A percentile compares a stretch with the other conserved stretches of the same genome.
phyloP scores from a whole-genome alignment of 2,888 invertebrate genomes.

The Pollenia labialis region DNA sequence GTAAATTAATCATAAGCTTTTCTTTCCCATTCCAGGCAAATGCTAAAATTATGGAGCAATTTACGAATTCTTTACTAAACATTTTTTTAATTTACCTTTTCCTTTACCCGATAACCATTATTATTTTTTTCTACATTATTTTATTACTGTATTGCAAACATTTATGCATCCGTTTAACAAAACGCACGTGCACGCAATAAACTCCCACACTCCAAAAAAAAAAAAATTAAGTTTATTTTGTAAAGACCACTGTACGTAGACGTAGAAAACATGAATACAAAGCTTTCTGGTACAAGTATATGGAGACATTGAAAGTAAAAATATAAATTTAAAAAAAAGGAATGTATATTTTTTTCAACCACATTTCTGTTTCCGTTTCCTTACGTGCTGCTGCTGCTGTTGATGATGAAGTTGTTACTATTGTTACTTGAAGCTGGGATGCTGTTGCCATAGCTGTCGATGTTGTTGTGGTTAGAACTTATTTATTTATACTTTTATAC shows the following conservation, averaged over 20 bases:
- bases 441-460: neutral
- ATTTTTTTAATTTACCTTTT: slow-evolving; percentile 19
- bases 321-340: slow-evolving; percentile 27
- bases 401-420: slow-evolving; percentile 8
- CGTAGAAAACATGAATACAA: neutral
- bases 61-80: neutral
- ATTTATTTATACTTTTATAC: slow-evolving; percentile 51
- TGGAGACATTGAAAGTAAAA: slow-evolving; percentile 50
- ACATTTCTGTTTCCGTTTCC: slow-evolving; percentile 72
- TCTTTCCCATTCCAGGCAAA: too few species aligned
- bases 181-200: slow-evolving; percentile 68
- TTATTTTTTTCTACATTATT: slow-evolving; percentile 1
- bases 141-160: slow-evolving; percentile 64
- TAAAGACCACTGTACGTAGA: neutral
- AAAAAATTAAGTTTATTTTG: slow-evolving; percentile 4
- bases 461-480: slow-evolving; percentile 55
- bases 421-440: slow-evolving; percentile 2
- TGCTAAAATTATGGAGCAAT: too few species aligned
- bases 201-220: neutral
- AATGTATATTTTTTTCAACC: slow-evolving; percentile 49
- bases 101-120: slow-evolving; percentile 22
- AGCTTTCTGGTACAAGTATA: neutral
- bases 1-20: too few species aligned
- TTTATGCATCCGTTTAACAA: slow-evolving; percentile 64
- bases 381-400: slow-evolving; percentile 51